These are phyloP conservation scores for Melanophora roralis DNA, from an alignment of 2,888 invertebrate species.

Conservation along the genomic window DNA sequence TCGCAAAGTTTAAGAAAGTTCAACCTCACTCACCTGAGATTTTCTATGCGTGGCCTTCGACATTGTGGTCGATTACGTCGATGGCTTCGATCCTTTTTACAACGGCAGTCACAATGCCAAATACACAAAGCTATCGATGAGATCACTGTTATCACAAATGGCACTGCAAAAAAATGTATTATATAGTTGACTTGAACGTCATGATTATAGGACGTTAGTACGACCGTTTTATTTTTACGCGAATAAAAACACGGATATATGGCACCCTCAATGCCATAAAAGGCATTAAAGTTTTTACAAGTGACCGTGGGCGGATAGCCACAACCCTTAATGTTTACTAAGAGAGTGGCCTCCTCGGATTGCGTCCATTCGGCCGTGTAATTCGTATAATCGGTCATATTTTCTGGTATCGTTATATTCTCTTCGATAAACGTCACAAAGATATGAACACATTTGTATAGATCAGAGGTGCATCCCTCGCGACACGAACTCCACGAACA, in stretches of 20 bases:
- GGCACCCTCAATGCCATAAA: conserved; percentile 85
- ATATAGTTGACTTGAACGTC: conserved; percentile 89
- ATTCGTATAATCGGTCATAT: conserved; percentile 75
- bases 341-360: conserved; percentile 80
- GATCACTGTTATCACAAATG: conserved; percentile 89
- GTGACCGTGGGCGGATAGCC: conserved; percentile 93
- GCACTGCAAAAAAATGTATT: conserved; percentile 89
- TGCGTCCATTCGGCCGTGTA: conserved; percentile 76
- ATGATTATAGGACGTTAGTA: conserved; percentile 89
- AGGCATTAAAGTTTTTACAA: conserved; percentile 86
- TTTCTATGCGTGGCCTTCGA: conserved; percentile 80
- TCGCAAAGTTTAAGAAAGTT: neutral
- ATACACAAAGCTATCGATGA: conserved; percentile 91
- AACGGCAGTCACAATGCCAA: conserved; percentile 91
- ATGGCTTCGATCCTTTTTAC: conserved; percentile 82
- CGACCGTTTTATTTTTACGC: conserved; percentile 88
- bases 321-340: conserved; percentile 93
- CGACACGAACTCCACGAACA: conserved; percentile 95
- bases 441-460: conserved; percentile 83
- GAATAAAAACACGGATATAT: conserved; percentile 93
- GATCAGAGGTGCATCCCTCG: conserved; percentile 92
- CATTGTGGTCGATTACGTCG: conserved; percentile 80
- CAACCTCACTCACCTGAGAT: conserved; percentile 79
- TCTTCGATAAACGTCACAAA: conserved; percentile 79
- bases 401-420: conserved; percentile 76